Base-by-base conservation (phyloP, 92 coral and sea anemone genomes). In the Montipora capitata region DNA sequence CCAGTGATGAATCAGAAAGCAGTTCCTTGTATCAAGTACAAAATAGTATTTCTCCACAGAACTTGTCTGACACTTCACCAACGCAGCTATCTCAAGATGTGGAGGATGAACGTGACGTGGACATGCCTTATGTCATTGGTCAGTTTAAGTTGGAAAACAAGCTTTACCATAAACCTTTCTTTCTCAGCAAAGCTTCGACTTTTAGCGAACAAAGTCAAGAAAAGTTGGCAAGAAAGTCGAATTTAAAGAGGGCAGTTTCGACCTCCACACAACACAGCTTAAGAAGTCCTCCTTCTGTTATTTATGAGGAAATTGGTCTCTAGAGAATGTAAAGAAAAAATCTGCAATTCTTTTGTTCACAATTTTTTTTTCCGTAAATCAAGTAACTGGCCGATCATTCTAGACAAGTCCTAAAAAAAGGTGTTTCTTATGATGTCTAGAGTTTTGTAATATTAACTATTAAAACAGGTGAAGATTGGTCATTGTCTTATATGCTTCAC, bases 101-200 rank as follows among this genome's bases (percentile, higher is more conserved):
- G 59, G 80, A 87, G 4, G 86, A 79, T 43, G 94, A 91, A 81
- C 88, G 94, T 57, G 92, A 90, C 66, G 84, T 93, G 81, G 94
- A 91, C 56, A 56, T 87, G 70, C 98, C 98, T n/a, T 93, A 93
- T 86, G 98, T 95, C 15, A 88, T 95, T 88, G 98, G 98, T 95
- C 94, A 95, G 98, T 95, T 77, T 76, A 85, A 85, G 12, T 44
- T 65, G 75, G 87, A 83, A 72, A 83, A 83, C 87, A 83, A 72
- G 49, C 61, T 57, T 72, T 83, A 72, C 39, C 58, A 16, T 72
- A 72, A 83, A 83, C 79, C 87, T 15, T 61, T 83, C 72, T 83
- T 83, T 71, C 87, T 83, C 13, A 56, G 41, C 63, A 72, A 72
- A 77, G 87, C 87, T 14, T 83, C 87, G 7, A 83, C 87, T 68